These are phyloP conservation scores for Acestrorhynchus altus DNA, from an alignment of 2,797 vertebrate genomes.

Conservation along the genomic window DNA sequence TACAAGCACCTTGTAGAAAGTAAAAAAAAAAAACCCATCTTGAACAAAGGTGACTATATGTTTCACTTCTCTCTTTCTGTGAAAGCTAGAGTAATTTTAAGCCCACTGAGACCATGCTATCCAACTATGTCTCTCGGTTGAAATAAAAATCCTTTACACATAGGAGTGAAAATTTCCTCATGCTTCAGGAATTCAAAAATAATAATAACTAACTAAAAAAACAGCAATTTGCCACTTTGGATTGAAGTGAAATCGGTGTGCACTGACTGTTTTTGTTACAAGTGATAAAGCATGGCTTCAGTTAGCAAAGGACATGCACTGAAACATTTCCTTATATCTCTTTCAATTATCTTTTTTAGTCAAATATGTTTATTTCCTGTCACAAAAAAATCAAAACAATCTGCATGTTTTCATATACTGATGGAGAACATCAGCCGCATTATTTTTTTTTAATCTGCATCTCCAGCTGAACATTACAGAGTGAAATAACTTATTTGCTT, in stretches of 20 bases:
- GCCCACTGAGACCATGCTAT: slow-evolving; percentile 1
- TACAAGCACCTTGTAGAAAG: slow-evolving; percentile 8
- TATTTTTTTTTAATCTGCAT: not conserved
- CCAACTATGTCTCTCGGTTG: slow-evolving; percentile 31
- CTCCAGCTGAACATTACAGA: not conserved
- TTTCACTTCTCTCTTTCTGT: slow-evolving; percentile 10
- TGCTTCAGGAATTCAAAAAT: slow-evolving; percentile 44
- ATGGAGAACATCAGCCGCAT: not conserved
- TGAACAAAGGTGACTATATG: slow-evolving; percentile 14
- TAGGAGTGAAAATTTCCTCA: slow-evolving; percentile 45
- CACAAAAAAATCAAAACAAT: no score
- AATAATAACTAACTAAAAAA: no score
- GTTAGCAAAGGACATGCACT: slow-evolving; percentile 13
- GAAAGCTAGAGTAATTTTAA: slow-evolving; percentile 16
- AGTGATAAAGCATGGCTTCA: slow-evolving; percentile 16
- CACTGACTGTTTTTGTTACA: slow-evolving; percentile 17
- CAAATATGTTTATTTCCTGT: not conserved
- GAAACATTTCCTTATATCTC: not conserved
- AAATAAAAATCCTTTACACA: slow-evolving; percentile 43
- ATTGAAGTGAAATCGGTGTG: slow-evolving; percentile 8
- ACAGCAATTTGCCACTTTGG: slow-evolving; percentile 2
- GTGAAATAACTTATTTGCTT: not conserved
- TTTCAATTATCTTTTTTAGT: not conserved
- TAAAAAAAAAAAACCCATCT: slow-evolving; percentile 1
- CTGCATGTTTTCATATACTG: not conserved